Percentiles rank a stretch among this genome's conserved stretches.
phyloP scores from a whole-genome alignment of 2,113 vertebrate genomes.

The Phocoena sinus region DNA sequence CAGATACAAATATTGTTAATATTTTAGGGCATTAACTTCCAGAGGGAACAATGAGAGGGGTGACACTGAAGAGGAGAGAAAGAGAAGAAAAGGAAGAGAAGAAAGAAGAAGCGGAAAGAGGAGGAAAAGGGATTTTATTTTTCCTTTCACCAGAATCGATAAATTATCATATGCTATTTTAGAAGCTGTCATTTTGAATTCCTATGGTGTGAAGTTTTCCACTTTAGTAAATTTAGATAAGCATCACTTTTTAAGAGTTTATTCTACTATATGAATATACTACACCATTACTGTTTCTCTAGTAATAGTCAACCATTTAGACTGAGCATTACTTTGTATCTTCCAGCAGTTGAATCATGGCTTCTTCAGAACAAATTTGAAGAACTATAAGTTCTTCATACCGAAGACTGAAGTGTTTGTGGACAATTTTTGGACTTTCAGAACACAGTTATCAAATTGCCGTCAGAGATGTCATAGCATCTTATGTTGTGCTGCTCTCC shows the following conservation, averaged over 20 bases:
- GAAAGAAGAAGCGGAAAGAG: background rate
- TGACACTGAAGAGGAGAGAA: background rate
- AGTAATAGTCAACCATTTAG: background rate
- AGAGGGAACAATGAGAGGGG: background rate
- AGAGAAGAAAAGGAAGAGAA: background rate
- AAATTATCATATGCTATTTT: background rate
- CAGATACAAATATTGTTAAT: background rate
- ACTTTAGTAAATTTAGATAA: background rate
- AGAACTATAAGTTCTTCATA: background rate
- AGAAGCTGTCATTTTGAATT: background rate
- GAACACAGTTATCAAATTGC: background rate
- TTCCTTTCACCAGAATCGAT: background rate
- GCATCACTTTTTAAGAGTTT: background rate
- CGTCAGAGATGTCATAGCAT: background rate
- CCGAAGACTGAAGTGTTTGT: background rate
- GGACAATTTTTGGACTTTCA: background rate
- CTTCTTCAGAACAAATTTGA: background rate
- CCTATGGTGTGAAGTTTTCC: background rate
- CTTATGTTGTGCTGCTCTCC: too few species aligned
- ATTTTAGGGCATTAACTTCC: background rate
- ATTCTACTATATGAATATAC: background rate
- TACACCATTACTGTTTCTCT: background rate
- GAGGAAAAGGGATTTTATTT: background rate
- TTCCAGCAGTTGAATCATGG: background rate
- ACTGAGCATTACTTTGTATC: background rate